phyloP scores from a whole-genome alignment of 2,113 vertebrate genomes.

The Barnardius zonarius region DNA sequence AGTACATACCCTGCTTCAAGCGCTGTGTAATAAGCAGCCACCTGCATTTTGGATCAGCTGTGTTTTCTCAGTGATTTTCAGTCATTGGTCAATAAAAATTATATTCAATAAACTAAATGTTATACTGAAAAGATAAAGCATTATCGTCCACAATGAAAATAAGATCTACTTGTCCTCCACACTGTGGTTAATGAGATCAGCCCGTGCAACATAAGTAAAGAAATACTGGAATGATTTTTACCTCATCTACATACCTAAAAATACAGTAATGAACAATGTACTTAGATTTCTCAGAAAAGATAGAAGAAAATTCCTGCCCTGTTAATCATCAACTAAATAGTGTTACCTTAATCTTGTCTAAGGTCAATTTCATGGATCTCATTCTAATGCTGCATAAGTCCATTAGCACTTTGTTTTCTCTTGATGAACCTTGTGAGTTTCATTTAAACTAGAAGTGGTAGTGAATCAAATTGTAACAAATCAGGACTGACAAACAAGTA shows the following conservation, averaged over 20 bases:
- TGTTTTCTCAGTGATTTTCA: neutral
- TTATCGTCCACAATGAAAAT: neutral
- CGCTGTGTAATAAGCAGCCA: neutral
- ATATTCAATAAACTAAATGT: neutral
- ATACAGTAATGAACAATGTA: neutral
- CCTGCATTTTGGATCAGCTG: neutral
- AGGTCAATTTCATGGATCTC: neutral
- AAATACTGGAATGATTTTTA: neutral
- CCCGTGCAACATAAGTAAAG: neutral
- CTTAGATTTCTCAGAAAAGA: neutral
- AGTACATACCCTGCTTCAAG: neutral
- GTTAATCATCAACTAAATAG: neutral
- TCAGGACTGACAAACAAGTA: neutral
- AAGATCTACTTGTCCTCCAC: neutral
- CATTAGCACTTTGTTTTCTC: neutral
- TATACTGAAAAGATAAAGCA: neutral
- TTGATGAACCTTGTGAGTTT: neutral
- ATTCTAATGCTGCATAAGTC: neutral
- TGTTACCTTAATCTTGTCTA: neutral
- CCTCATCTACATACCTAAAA: neutral
- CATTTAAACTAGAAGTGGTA: neutral
- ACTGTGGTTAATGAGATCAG: neutral
- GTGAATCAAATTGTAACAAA: neutral
- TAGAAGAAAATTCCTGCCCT: neutral
- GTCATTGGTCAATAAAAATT: neutral